Percentiles rank a stretch among this genome's conserved stretches.
Evolutionary conservation across 2,888 invertebrate genomes (phyloP).

Genomic region (Synanthedon tipuliformis): DNA sequence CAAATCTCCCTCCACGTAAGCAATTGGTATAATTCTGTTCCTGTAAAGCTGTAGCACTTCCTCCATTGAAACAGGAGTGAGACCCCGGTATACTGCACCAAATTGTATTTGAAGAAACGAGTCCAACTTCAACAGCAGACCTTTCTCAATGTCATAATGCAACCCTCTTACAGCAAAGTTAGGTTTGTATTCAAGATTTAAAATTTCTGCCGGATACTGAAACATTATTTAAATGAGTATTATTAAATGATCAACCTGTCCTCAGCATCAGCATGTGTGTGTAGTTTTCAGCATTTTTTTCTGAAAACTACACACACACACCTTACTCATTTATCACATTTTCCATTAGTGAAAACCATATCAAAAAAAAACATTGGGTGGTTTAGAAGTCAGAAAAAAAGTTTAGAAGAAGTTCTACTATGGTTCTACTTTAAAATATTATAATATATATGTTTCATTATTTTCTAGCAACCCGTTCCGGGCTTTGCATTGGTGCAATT

Average conservation of each 20-base stretch:
- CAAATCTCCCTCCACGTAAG: constrained; percentile 85
- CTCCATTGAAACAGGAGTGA: constrained; percentile 82
- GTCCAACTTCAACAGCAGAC: constrained; percentile 92
- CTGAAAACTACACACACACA: not conserved
- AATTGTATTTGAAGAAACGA: constrained; percentile 97
- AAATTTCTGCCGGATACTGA: constrained; percentile 90
- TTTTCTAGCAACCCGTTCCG: too few relatives aligned
- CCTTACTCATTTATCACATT: not conserved
- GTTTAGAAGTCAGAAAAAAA: not conserved
- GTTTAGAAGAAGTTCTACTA: too few relatives aligned
- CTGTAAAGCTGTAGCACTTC: constrained; percentile 89
- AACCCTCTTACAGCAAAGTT: constrained; percentile 95
- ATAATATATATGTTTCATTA: too few relatives aligned
- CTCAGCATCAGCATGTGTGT: too few relatives aligned
- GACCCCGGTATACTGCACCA: constrained; percentile 91
- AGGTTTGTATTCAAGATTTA: constrained; percentile 86
- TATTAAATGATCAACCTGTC: too few relatives aligned
- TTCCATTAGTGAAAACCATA: too few relatives aligned
- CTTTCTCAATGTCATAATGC: constrained; percentile 98
- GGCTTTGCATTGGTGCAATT: too few relatives aligned
- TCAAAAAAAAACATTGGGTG: too few relatives aligned
- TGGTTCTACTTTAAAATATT: too few relatives aligned
- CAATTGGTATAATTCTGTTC: constrained; percentile 87
- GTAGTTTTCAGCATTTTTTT: too few relatives aligned
- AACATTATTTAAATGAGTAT: not conserved